Conservation (phyloP, 2,888 invertebrate genomes). For the Rhingia campestris region DNA sequence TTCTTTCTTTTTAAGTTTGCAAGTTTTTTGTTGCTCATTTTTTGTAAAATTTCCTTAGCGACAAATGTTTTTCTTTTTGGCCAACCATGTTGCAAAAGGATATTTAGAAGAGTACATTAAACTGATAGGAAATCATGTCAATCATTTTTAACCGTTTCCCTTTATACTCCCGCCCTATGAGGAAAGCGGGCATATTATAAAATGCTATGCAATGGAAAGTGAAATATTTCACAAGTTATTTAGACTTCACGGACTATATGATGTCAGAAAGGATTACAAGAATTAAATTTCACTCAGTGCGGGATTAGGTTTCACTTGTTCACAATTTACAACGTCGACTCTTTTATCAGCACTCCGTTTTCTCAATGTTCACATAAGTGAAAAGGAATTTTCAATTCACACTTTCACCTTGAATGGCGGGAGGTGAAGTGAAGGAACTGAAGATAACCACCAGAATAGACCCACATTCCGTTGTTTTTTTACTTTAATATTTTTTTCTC, state of each 20-base stretch:
- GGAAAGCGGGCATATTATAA: not conserved
- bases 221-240: constrained; percentile 63
- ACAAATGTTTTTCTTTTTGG: constrained; percentile 31
- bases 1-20: constrained; percentile 54
- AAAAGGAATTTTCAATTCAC: constrained; percentile 73
- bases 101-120: constrained; percentile 51
- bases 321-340: constrained; percentile 7
- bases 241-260: not conserved
- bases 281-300: constrained; percentile 58
- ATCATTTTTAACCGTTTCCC: constrained; percentile 38
- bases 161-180: not conserved
- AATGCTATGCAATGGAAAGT: constrained; percentile 39
- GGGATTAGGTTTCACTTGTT: constrained; percentile 55
- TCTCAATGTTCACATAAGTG: constrained; percentile 51
- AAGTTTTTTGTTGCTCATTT: constrained; percentile 2
- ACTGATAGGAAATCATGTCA: constrained; percentile 68
- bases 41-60: not conserved
- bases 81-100: constrained; percentile 43
- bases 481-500: constrained; percentile 3
- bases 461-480: constrained; percentile 4
- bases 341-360: constrained; percentile 13
- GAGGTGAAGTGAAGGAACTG: constrained; percentile 13
- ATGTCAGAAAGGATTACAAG: constrained; percentile 8
- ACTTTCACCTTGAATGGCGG: constrained; percentile 35
- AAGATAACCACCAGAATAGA: constrained; percentile 52